Conservation (phyloP, 2,888 invertebrate genomes). For the Acanthosepion pharaonis region DNA sequence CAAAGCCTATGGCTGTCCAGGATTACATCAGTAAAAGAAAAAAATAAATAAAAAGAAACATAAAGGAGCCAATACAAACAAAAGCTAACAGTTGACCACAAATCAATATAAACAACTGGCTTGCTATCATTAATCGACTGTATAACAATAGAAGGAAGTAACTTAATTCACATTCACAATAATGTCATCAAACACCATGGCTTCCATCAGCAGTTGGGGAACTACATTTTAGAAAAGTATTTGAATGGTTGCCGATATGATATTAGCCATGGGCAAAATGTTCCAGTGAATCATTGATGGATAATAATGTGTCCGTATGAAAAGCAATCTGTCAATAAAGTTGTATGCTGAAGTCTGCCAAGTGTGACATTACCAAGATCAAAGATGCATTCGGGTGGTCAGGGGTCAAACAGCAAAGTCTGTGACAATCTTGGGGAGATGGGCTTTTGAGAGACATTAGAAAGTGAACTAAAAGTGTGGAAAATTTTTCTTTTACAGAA, state of each 20-base stretch:
- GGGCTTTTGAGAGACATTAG: not conserved
- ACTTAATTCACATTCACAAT: conserved; percentile 17
- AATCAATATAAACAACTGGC: not conserved
- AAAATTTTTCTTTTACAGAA: not conserved
- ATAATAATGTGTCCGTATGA: conserved; percentile 15
- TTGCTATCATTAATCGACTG: conserved; percentile 15
- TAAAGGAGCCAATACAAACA: not conserved
- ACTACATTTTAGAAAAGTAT: conserved; percentile 33
- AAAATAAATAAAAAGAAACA: not conserved
- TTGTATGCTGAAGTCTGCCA: not conserved
- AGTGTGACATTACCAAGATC: conserved; percentile 17
- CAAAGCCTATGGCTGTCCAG: not conserved
- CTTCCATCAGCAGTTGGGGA: conserved; percentile 33
- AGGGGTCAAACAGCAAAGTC: not conserved
- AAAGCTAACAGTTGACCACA: conserved; percentile 18
- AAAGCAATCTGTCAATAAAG: conserved; percentile 1
- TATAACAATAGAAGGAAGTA: not conserved
- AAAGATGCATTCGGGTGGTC: not conserved
- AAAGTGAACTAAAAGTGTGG: not conserved
- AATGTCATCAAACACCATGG: conserved; percentile 15
- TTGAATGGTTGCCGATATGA: conserved; percentile 25
- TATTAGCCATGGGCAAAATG: not conserved
- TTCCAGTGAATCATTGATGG: not conserved
- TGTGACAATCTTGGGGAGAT: not conserved
- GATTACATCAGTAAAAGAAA: not conserved